Conservation (phyloP, 1,140 invertebrate genomes). For the Diorhabda elongata region DNA sequence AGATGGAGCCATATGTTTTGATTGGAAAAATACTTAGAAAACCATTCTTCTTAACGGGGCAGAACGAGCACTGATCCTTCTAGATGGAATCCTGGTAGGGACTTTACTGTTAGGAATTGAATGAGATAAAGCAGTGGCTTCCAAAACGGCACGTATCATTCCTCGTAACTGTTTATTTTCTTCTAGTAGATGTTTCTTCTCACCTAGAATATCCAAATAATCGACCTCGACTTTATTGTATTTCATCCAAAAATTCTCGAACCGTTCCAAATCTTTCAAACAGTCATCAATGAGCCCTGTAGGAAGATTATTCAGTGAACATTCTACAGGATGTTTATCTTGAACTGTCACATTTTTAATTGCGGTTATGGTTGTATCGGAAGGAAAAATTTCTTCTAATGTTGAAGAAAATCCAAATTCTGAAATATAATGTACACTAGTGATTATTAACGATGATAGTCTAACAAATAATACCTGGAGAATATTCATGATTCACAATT, state of each 20-base stretch:
- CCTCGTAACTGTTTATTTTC: conserved; percentile 39
- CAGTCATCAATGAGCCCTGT: conserved; percentile 21
- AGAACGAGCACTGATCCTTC: conserved; percentile 24
- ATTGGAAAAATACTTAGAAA: background rate
- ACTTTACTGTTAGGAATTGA: conserved; percentile 25
- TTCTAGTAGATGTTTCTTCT: conserved; percentile 29
- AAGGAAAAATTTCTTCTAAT: too few species aligned
- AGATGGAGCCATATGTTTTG: too few species aligned
- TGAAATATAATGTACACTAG: too few species aligned
- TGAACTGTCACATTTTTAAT: conserved; percentile 20
- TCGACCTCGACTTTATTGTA: conserved; percentile 39
- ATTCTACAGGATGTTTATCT: conserved; percentile 9
- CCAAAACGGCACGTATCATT: conserved; percentile 35
- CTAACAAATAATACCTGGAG: too few species aligned
- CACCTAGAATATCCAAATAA: conserved; percentile 32
- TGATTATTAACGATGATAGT: too few species aligned
- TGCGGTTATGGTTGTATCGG: conserved; percentile 12
- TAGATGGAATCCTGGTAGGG: conserved; percentile 25
- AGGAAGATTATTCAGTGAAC: background rate
- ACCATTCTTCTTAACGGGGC: conserved; percentile 24
- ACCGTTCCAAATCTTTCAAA: conserved; percentile 26
- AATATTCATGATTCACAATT: too few species aligned
- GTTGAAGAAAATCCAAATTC: too few species aligned
- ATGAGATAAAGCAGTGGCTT: conserved; percentile 33
- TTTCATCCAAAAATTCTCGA: conserved; percentile 37